Evolutionary conservation across 2,797 vertebrate genomes (phyloP), one percentile per base, ranked within the genome.

Genomic region (Limnodromus scolopaceus): DNA sequence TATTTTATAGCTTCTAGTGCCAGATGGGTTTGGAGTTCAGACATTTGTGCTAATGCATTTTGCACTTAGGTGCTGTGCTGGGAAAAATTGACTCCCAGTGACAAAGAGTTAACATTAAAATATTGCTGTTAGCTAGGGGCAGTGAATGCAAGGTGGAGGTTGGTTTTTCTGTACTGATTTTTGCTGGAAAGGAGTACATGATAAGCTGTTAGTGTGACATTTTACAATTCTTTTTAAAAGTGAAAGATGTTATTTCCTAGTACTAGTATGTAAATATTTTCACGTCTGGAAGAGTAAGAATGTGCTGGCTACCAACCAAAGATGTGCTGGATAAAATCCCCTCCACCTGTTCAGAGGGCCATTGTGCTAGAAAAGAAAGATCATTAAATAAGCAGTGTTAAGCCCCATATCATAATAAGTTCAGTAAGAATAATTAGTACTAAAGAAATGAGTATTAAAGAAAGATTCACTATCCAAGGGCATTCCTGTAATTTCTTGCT

Each of bases 21-120:
- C 69, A 78, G 74, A 95, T 92, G 94, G 95, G 51, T 96, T 95
- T 96, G 83, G 86, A 96, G 88, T 95, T 97, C 95, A 95, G 84
- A 97, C 91, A 80, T 96, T 95, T 92, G 54, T 0, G 1, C 80
- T 97, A 96, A 97, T 94, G 92, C 54, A 80, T 97, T 97, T 96
- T 96, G 69, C 90, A 86, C 87, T 94, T 85, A 95, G 84, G 89
- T 89, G 72, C 92, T 95, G 81, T 66, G 69, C 94, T 93, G 94
- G 89, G 87, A 96, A 96, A 96, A 96, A 93, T 75, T 1, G 4
- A 66, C 86, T 89, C 78, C 81, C 70, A 75, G 75, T 72, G 66
- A 93, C 86, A 94, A 93, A 94, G 92, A 91, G 84, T 95, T 94
- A 95, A 85, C 57, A 80, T 51, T 70, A 93, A 96, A 95, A 80